Evolutionary conservation across 2,797 vertebrate species (phyloP), one percentile per base, ranked within the genome.

Genomic region (Orestias chungarensis): DNA sequence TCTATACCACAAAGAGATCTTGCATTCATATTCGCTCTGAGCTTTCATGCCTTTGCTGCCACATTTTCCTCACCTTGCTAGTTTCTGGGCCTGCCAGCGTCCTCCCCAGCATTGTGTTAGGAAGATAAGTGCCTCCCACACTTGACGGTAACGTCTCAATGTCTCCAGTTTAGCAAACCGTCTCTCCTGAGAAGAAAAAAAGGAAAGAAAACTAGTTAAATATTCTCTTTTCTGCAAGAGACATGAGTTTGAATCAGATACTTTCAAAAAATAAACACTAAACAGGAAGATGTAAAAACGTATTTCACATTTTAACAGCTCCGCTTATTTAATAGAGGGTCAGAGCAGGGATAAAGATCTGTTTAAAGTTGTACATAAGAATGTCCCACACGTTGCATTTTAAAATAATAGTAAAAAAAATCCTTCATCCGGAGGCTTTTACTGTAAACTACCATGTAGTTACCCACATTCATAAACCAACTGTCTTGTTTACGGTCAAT

Each of bases 21-120:
- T 10, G 54, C 79, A 87, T 90, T 88, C 86, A 80, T 80, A 85
- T 87, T 86, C 86, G 82, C 76, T 3, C 73, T 73, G 79, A 80
- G 81, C 29, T 81, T 88, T 81, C 71, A 64, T 88, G 68, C 79
- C 82, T 84, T 75, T 69, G 67, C 87, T 86, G 80, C 79, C 79
- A 83, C 75, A 64, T 76, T 81, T 78, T 70, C 73, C 79, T 76
- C 79, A 78, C 74, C 68, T 43, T 15, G 66, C 76, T 69, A 64
- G 78, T 81, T 76, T 2, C 69, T 29, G 23, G 68, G 62, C 64
- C 73, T 85, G 86, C 82, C 78, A 76, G 10, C 31, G 76, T 86
- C 73, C 76, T 81, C 47, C 46, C 74, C 67, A 0, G 64, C 71
- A 57, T 70, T 80, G 82, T 87, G 84, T 43, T 74, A 62, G 62